Conservation (phyloP, 1,140 invertebrate species). For the Apis florea region DNA sequence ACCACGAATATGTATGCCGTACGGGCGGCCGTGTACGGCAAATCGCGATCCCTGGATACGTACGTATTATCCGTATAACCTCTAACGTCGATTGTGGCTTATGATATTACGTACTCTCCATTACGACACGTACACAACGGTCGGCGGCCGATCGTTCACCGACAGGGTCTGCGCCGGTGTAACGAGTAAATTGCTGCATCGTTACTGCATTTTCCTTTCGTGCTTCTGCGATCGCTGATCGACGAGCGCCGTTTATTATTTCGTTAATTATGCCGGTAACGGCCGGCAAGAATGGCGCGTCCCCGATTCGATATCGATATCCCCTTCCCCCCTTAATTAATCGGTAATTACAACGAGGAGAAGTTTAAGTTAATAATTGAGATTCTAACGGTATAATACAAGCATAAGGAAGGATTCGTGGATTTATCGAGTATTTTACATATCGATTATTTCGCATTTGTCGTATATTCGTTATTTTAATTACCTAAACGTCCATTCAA, state of each 20-base stretch:
- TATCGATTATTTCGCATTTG: no score
- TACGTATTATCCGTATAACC: slow-evolving; percentile 64
- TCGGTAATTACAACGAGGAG: neutral
- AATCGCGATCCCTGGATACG: slow-evolving; percentile 68
- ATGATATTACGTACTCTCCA: slow-evolving; percentile 58
- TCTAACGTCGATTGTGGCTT: slow-evolving; percentile 65
- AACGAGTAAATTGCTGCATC: slow-evolving; percentile 62
- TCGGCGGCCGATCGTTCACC: neutral
- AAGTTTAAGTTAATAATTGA: neutral
- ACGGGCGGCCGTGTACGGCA: slow-evolving; percentile 63
- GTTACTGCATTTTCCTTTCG: slow-evolving; percentile 58
- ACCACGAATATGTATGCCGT: slow-evolving; percentile 67
- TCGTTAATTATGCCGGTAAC: slow-evolving; percentile 29
- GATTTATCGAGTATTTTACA: no score
- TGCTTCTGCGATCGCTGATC: neutral
- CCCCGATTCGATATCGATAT: neutral
- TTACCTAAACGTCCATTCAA: no score
- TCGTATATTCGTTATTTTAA: no score
- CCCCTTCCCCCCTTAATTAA: neutral
- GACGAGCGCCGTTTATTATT: slow-evolving; percentile 30
- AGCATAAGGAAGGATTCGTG: no score
- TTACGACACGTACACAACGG: slow-evolving; percentile 36
- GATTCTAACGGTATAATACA: neutral
- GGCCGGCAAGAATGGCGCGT: neutral
- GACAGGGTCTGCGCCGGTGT: slow-evolving; percentile 23